Evolutionary conservation across 2,888 invertebrate genomes (phyloP), one percentile per base, ranked within the genome.

Genomic region (Melinopterus prodromus): DNA sequence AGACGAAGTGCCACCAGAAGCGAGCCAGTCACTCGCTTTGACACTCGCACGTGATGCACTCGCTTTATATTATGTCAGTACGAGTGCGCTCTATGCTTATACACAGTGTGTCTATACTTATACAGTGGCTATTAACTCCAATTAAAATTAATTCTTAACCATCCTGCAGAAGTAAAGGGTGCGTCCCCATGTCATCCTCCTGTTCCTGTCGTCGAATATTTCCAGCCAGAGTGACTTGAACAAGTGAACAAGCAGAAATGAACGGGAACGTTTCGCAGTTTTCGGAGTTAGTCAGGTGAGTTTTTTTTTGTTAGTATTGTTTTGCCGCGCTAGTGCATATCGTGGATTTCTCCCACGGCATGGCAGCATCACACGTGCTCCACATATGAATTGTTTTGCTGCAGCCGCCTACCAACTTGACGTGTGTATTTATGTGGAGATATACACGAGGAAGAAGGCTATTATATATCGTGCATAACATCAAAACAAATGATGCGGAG

Each of bases 61-160:
- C 74, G 71, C 53, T 81, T 72, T 35, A 71, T 71, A 71, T 71
- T 38, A 76, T 78, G 78, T 74, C 78, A 77, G 77, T 69, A 26
- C 26, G 26, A 26, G 26, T 26, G 26, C 26, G 26, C 26, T 9
- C 38, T 9, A 53, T 12, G 1, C 53, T 69, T 15, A 15, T 77
- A 71, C 77, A 71, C 77, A 71, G 37, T 71, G 35, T 16, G 38
- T n/a, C 69, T 75, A 78, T 3, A 69, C 53, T 36, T 14, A 74
- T 26, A 26, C 75, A 74, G 16, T 81, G 69, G 71, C 79, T 81
- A 88, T 88, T 88, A 86, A 84, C 83, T 84, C 85, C 86, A 88
- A 89, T 89, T 89, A 88, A 88, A 86, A 86, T 86, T 88, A 89
- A 89, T 88, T 88, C 88, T 88, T 85, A 87, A 87, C 88, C 88